Percentiles rank a stretch among this genome's conserved stretches.
Conservation (phyloP, 1,140 invertebrate genomes). For the Acyrthosiphon pisum region DNA sequence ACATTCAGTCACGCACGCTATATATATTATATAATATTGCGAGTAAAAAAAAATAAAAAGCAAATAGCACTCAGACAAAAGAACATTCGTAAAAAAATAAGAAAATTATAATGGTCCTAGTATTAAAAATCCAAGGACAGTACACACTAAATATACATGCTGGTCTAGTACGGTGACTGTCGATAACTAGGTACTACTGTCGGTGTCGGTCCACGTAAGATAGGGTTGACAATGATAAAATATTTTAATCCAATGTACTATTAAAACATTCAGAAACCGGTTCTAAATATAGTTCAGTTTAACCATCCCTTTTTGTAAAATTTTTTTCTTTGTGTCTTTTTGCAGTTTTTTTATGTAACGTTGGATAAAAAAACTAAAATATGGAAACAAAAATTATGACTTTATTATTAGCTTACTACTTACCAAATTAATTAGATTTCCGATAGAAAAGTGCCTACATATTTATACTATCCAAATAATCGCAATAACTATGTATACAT, state of each 20-base stretch:
- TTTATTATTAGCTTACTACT: no score
- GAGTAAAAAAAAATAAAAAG: neutral
- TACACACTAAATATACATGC: neutral
- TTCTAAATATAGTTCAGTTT: neutral
- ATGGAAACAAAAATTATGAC: no score
- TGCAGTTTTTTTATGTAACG: neutral
- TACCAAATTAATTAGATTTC: no score
- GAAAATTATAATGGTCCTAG: neutral
- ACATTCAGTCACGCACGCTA: neutral
- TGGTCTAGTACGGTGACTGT: no score
- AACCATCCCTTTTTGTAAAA: neutral
- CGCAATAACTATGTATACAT: no score
- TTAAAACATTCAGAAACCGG: neutral
- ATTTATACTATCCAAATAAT: no score
- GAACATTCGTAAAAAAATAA: neutral
- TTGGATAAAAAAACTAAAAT: no score
- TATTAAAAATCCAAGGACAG: neutral
- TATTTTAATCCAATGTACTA: neutral
- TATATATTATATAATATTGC: neutral
- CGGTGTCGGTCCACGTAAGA: neutral
- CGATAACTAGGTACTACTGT: no score
- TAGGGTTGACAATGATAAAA: neutral
- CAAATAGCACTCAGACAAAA: neutral
- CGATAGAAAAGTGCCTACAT: no score
- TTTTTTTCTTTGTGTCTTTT: neutral